Base-by-base conservation (phyloP, 1,140 invertebrate genomes). In the Ditylenchus dipsaci region DNA sequence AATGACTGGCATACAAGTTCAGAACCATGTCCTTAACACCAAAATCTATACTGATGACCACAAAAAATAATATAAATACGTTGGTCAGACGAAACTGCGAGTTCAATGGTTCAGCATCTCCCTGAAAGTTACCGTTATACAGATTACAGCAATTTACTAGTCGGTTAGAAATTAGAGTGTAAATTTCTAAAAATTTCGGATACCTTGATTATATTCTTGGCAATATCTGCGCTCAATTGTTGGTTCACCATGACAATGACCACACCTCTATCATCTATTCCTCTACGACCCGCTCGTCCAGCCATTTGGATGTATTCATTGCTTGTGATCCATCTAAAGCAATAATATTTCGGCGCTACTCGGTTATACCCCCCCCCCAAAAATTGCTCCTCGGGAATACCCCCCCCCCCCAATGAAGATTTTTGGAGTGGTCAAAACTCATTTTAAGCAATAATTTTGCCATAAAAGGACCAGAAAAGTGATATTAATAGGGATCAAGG, bases 241-340 rank as follows among this genome's bases (percentile, higher is more conserved):
- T 98, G 92, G 83, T 98, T 95, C 5, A 98, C 90, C 92, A 98
- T 97, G 29, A 98, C 85, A 74, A 99, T 97, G 23, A 97, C 95
- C 67, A 98, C 95, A 71, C 96, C 95, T 68, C 93, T 92, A 79
- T 97, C 93, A 84, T 99, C 96, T 1, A 97, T 85, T 69, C 96
- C 95, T 84, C 96, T 88, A 67, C 96, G 87, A 26, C 95, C 95
- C 17, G 95, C 95, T 73, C 95, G 86, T 1, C 95, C 95, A 58
- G 92, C 93, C 95, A 98, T 98, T 84, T 99, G 96, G 78, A 99
- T 99, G 80, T 98, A 99, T 84, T 99, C 96, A 5, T 95, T 95
- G 8, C 94, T 97, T 0, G 92, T 76, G 13, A 79, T 70, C 74
- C 73, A 81, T 45, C 76, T 78, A 63, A 71, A 78, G 21, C n/a